Evolutionary conservation across 2,797 vertebrate species (phyloP).

Genomic region (Nyctibius grandis): DNA sequence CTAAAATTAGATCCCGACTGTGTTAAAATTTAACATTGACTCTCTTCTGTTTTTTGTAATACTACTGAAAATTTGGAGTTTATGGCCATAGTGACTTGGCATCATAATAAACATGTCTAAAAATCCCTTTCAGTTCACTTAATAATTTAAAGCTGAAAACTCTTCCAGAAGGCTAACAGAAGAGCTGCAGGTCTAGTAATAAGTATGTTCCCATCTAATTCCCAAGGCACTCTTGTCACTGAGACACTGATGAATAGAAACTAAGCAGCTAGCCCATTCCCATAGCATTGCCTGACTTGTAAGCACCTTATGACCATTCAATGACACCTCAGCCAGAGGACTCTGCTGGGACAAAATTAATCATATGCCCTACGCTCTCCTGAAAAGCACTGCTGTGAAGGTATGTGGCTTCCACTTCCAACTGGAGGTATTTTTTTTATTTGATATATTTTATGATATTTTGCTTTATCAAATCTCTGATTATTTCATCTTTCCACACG

Average conservation of each 20-base stretch:
- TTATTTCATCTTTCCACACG: background rate
- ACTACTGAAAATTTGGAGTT: background rate
- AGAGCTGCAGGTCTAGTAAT: background rate
- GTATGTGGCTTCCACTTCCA: background rate
- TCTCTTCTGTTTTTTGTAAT: background rate
- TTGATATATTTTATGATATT: background rate
- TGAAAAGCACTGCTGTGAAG: background rate
- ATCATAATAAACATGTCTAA: background rate
- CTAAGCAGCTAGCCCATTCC: background rate
- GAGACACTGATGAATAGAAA: background rate
- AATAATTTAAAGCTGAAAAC: background rate
- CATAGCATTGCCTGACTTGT: background rate
- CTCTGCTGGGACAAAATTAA: conserved; percentile 17
- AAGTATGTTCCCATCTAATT: background rate
- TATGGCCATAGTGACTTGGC: background rate
- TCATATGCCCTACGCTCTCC: background rate
- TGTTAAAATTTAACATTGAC: background rate
- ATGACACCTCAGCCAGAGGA: background rate
- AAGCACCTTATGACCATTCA: background rate
- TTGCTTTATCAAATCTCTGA: background rate
- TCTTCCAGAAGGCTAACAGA: background rate
- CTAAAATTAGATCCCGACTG: background rate
- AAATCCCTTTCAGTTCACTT: background rate
- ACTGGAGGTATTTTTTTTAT: background rate
- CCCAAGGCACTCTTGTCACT: background rate